Conservation (phyloP, 2,113 vertebrate genomes). For the Cryptomyrus ogoouensis region DNA sequence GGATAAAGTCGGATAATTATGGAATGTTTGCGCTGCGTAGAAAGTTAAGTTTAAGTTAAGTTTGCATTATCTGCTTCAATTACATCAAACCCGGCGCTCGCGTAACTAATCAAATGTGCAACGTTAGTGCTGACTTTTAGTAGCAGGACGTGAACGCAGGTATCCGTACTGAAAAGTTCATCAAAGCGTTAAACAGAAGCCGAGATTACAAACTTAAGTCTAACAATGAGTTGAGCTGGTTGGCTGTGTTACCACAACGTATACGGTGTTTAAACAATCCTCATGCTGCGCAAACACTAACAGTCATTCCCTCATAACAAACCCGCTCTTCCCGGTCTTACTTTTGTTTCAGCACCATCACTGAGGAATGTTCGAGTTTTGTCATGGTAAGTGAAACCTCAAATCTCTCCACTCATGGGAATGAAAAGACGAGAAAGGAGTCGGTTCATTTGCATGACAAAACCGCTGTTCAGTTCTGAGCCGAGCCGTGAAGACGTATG, state of each 20-base stretch:
- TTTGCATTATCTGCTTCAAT: not conserved
- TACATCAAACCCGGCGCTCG: not conserved
- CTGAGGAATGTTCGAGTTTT: not conserved
- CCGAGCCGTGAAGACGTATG: not conserved
- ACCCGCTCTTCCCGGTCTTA: not conserved
- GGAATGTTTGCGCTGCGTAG: not conserved
- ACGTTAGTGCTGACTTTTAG: not conserved
- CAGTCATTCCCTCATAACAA: not conserved
- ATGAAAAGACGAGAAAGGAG: not conserved
- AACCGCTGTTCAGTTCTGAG: not conserved
- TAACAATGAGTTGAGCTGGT: not conserved
- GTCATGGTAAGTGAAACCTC: not conserved
- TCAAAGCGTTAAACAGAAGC: not conserved
- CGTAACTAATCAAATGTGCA: not conserved
- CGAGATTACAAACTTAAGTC: not conserved
- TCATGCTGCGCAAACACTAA: not conserved
- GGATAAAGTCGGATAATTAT: not conserved
- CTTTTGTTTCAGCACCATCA: not conserved
- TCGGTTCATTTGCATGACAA: not conserved
- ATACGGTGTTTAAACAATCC: not conserved
- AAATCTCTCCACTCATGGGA: not conserved
- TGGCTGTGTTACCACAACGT: not conserved
- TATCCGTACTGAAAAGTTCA: not conserved
- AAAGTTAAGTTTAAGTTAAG: not conserved
- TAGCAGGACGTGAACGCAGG: not conserved